These are phyloP conservation scores for Bombus cullumanus DNA, from an alignment of 1,140 invertebrate species.

Conservation along the genomic window DNA sequence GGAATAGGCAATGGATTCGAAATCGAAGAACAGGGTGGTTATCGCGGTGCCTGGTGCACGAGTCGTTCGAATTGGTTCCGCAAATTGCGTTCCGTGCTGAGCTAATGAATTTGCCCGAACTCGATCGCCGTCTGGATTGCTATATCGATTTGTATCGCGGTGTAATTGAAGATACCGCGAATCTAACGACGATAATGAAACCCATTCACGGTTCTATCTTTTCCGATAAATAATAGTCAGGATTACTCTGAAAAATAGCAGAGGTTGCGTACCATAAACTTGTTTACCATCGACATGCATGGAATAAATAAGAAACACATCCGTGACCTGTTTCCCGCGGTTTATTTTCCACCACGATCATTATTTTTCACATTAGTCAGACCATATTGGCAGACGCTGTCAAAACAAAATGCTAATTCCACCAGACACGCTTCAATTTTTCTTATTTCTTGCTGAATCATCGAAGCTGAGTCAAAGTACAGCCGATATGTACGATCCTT, in stretches of 20 bases:
- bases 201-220: background rate
- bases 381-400: background rate
- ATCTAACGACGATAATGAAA: background rate
- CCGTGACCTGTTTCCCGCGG: background rate
- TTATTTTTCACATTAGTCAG: background rate
- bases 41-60: slow-evolving; percentile 7
- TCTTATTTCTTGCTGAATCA: too few species aligned
- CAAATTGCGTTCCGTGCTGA: slow-evolving; percentile 2
- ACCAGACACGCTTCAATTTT: too few species aligned
- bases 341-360: background rate
- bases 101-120: slow-evolving; percentile 21
- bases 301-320: background rate
- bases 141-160: background rate
- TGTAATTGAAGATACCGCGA: slow-evolving; percentile 1
- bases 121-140: background rate
- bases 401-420: background rate
- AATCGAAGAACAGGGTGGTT: slow-evolving; percentile 10
- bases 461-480: too few species aligned
- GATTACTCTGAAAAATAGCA: background rate
- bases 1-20: background rate
- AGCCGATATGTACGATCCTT: too few species aligned
- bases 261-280: too few species aligned
- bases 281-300: background rate
- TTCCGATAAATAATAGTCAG: too few species aligned
- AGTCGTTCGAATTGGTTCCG: slow-evolving; percentile 11